Percentiles rank a stretch among this genome's conserved stretches.
Evolutionary conservation across 1,140 invertebrate species (phyloP).

Genomic region (Oppia nitens): DNA sequence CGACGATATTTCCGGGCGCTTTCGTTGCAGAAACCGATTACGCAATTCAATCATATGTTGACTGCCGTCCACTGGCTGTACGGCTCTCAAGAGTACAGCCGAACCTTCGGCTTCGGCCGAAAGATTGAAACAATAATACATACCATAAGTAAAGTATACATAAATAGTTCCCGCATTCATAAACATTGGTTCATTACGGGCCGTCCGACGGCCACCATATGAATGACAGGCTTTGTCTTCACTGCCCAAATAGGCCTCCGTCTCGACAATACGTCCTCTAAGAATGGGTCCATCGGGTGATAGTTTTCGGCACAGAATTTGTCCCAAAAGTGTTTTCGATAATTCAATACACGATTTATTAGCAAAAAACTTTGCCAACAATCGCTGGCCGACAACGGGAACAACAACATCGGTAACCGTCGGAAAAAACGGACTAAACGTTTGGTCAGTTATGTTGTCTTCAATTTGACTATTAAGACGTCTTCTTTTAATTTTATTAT

Average conservation of each 20-base stretch:
- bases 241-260: constrained; percentile 52
- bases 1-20: constrained; percentile 12
- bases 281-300: constrained; percentile 32
- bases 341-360: constrained; percentile 24
- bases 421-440: too few species aligned
- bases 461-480: too few species aligned
- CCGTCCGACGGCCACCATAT: constrained; percentile 44
- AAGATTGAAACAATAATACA: constrained; percentile 66
- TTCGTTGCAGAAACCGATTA: too few species aligned
- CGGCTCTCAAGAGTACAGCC: constrained; percentile 48
- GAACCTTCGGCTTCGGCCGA: constrained; percentile 49
- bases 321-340: constrained; percentile 43
- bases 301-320: constrained; percentile 42
- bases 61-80: constrained; percentile 47
- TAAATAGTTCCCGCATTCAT: constrained; percentile 60
- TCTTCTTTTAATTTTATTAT: too few species aligned
- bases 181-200: constrained; percentile 55
- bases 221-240: constrained; percentile 55
- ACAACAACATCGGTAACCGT: too few species aligned
- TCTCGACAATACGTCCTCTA: constrained; percentile 54
- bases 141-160: constrained; percentile 63
- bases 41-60: constrained; percentile 38
- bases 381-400: background rate
- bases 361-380: constrained; percentile 10
- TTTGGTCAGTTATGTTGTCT: too few species aligned